phyloP scores from a whole-genome alignment of 2,888 invertebrate species.

The Oxystoma pomonae region DNA sequence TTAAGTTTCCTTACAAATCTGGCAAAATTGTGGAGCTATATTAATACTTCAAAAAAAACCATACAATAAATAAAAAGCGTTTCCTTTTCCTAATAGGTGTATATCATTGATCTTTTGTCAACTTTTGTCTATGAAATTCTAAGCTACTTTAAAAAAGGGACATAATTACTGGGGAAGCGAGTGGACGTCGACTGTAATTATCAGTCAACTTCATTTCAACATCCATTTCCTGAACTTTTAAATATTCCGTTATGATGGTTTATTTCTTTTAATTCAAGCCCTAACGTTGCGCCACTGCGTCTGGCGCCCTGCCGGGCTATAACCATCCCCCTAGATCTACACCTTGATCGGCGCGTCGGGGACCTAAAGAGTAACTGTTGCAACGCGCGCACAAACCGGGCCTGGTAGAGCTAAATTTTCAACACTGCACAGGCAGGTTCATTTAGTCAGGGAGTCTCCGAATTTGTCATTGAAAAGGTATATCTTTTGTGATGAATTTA shows the following conservation, averaged over 20 bases:
- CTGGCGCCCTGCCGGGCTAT: constrained; percentile 47
- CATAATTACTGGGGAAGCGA: too few species aligned
- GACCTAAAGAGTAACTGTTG: constrained; percentile 26
- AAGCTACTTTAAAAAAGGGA: too few species aligned
- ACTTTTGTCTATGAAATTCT: too few species aligned
- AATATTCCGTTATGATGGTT: not conserved
- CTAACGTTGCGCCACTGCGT: constrained; percentile 8
- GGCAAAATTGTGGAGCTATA: too few species aligned
- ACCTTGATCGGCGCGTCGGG: constrained; percentile 43
- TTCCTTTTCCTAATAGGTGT: too few species aligned
- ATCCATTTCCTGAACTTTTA: not conserved
- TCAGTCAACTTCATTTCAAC: too few species aligned
- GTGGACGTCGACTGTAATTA: too few species aligned
- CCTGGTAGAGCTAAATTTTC: not conserved
- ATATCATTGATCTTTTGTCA: too few species aligned
- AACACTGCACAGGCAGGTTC: not conserved
- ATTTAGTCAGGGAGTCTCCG: not conserved
- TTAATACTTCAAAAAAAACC: too few species aligned
- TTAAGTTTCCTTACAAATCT: too few species aligned
- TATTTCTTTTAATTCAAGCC: not conserved
- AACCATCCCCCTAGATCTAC: constrained; percentile 48
- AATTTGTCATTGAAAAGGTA: not conserved
- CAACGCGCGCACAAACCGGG: not conserved
- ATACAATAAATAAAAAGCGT: too few species aligned
- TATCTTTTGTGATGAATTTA: too few species aligned